A percentile compares a stretch with the other conserved stretches of the same genome.
phyloP scores from a whole-genome alignment of 2,797 vertebrate species.

The Ataeniobius toweri region DNA sequence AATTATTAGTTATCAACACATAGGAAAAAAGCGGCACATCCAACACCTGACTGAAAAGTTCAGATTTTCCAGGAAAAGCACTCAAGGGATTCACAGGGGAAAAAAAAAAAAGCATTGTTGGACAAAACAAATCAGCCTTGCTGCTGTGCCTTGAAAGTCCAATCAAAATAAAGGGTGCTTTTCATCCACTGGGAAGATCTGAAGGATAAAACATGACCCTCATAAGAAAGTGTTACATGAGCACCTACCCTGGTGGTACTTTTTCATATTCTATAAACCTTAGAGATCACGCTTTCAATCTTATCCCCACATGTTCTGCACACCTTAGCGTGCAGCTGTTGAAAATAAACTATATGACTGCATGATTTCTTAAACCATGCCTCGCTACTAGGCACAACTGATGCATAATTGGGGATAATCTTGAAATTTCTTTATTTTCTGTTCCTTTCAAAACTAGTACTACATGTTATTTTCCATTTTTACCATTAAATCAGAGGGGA shows the following conservation, averaged over 20 bases:
- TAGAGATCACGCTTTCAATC: background rate
- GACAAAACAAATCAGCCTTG: background rate
- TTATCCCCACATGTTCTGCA: background rate
- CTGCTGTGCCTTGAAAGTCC: background rate
- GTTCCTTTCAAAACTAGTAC: no score
- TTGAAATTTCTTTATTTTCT: no score
- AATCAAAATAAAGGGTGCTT: background rate
- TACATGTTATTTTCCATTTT: no score
- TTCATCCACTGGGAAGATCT: background rate
- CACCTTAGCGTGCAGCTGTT: no score
- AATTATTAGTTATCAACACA: conserved; percentile 5
- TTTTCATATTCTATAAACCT: background rate
- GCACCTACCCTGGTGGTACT: background rate
- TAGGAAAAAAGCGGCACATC: background rate
- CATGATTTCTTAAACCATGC: no score
- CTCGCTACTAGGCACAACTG: no score
- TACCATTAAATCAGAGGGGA: no score
- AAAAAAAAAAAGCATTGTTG: background rate
- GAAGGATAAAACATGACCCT: background rate
- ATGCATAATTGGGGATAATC: no score
- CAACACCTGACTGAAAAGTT: background rate
- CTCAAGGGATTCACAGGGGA: background rate
- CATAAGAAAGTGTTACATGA: background rate
- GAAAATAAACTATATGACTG: no score
- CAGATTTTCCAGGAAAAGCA: conserved; percentile 1